phyloP scores from a whole-genome alignment of 2,888 invertebrate species.

The Ophion slaviceki region DNA sequence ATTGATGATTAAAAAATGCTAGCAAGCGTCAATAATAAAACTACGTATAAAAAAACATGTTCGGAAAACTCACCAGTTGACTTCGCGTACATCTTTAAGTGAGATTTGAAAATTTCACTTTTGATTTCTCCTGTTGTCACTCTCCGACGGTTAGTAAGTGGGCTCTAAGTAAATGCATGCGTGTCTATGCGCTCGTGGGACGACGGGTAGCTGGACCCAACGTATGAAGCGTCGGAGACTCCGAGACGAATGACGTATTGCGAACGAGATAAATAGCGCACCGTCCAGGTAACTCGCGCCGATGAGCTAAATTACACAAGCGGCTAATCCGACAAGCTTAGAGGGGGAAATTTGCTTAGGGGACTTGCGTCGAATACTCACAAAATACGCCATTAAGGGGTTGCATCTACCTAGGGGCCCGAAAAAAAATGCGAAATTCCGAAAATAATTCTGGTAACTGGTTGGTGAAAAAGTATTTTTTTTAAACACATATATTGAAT shows the following conservation, averaged over 20 bases:
- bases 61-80: constrained; percentile 35
- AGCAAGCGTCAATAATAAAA: no score
- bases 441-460: no score
- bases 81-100: background rate
- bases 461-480: no score
- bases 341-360: constrained; percentile 11
- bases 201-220: background rate
- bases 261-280: constrained; percentile 23
- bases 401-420: background rate
- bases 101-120: constrained; percentile 16
- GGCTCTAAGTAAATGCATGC: constrained; percentile 52
- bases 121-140: constrained; percentile 40
- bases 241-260: constrained; percentile 28
- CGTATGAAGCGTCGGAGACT: constrained; percentile 1
- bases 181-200: constrained; percentile 20
- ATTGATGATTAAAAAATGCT: no score
- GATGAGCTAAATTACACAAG: constrained; percentile 60
- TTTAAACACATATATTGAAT: no score
- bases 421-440: background rate
- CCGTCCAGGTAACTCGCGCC: constrained; percentile 55
- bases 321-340: constrained; percentile 60
- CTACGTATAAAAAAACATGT: background rate
- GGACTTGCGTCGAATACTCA: background rate
- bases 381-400: background rate
- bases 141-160: constrained; percentile 48